phyloP scores from a whole-genome alignment of 2,888 invertebrate genomes.

The Elaeidobius kamerunicus region DNA sequence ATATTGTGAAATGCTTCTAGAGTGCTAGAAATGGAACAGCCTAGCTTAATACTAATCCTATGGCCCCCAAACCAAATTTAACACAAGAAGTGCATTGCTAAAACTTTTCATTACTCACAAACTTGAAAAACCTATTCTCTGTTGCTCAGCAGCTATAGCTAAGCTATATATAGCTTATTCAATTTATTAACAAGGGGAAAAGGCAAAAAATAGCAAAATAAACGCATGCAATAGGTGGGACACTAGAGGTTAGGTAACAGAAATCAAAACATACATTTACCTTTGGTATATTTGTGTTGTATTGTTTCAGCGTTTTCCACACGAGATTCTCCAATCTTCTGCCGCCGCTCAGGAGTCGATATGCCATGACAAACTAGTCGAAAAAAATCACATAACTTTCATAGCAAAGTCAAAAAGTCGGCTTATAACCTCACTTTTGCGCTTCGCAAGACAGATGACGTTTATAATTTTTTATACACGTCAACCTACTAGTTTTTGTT shows the following conservation, averaged over 20 bases:
- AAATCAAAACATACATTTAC: conserved; percentile 36
- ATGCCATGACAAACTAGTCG: conserved; percentile 54
- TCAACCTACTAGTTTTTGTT: too few species aligned
- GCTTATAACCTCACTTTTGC: conserved; percentile 20
- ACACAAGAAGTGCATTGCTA: too few species aligned
- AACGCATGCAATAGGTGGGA: background rate
- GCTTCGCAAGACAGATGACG: background rate
- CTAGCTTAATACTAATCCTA: too few species aligned
- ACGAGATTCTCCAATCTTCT: conserved; percentile 55
- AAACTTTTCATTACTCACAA: too few species aligned
- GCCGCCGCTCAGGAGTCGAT: conserved; percentile 58
- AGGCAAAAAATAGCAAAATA: background rate
- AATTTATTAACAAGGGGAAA: background rate
- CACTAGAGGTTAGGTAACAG: conserved; percentile 15
- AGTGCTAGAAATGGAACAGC: too few species aligned
- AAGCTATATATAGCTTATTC: background rate
- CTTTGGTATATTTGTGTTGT: conserved; percentile 41
- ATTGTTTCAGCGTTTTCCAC: conserved; percentile 44
- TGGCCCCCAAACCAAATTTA: too few species aligned
- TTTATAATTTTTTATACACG: too few species aligned
- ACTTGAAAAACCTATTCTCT: too few species aligned
- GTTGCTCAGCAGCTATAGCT: background rate
- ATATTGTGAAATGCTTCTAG: too few species aligned
- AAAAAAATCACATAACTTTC: conserved; percentile 35
- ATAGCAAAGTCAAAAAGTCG: conserved; percentile 13